Evolutionary conservation across 2,113 vertebrate genomes (phyloP).

Genomic region (Elephas maximus): DNA sequence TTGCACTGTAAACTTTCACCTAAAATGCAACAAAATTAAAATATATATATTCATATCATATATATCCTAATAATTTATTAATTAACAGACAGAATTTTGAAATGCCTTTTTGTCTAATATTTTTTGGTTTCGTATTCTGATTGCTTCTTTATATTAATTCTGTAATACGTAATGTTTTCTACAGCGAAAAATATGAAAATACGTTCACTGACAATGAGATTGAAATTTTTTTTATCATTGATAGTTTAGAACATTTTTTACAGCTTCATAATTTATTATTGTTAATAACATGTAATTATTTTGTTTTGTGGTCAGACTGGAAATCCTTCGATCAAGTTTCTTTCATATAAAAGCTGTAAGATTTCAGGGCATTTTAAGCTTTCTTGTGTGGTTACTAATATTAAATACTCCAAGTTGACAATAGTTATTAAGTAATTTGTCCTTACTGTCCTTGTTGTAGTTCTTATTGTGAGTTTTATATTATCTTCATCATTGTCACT

Average conservation of each 20-base stretch:
- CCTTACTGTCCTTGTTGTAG: not conserved
- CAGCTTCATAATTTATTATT: slow-evolving; percentile 6
- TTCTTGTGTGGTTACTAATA: slow-evolving; percentile 23
- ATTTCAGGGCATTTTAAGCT: slow-evolving; percentile 51
- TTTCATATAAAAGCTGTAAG: not conserved
- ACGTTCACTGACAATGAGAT: not conserved
- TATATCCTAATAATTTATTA: not conserved
- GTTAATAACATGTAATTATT: not conserved
- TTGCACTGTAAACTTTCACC: no score
- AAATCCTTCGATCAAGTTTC: not conserved
- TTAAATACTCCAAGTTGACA: slow-evolving; percentile 56
- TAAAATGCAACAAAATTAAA: no score
- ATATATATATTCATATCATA: no score
- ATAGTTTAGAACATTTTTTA: slow-evolving; percentile 32
- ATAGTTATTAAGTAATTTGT: slow-evolving; percentile 46
- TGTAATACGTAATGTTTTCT: not conserved
- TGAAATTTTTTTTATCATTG: slow-evolving; percentile 13
- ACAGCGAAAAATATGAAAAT: slow-evolving; percentile 1
- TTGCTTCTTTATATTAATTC: slow-evolving; percentile 2
- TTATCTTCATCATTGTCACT: slow-evolving; percentile 51
- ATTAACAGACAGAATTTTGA: not conserved
- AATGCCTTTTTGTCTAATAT: not conserved
- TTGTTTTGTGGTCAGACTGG: slow-evolving; percentile 38
- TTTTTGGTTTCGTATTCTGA: slow-evolving; percentile 19
- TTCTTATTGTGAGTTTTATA: slow-evolving; percentile 40